phyloP scores from a whole-genome alignment of 2,113 vertebrate genomes.

The Xenopus borealis region DNA sequence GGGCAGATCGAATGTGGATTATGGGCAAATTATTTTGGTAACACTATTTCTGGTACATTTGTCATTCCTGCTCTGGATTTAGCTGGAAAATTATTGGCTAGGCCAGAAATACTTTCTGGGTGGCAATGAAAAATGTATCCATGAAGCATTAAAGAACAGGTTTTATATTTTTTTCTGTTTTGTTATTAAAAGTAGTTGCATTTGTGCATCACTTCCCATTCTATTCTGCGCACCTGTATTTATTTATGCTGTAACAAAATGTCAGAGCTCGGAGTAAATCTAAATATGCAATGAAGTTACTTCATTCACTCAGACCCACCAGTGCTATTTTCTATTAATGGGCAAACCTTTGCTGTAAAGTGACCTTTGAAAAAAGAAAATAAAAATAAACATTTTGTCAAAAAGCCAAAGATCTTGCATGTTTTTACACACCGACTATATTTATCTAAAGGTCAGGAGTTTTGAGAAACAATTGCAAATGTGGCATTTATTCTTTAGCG shows the following conservation, averaged over 20 bases:
- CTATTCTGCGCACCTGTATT: too few relatives aligned
- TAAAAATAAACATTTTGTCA: slow-evolving; percentile 42
- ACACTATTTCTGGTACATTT: too few relatives aligned
- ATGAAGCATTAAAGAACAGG: too few relatives aligned
- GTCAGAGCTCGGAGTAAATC: slow-evolving; percentile 19
- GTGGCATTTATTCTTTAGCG: slow-evolving; percentile 40
- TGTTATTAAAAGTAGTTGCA: too few relatives aligned
- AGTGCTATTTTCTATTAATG: slow-evolving; percentile 36
- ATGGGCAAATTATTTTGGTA: too few relatives aligned
- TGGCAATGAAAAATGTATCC: too few relatives aligned
- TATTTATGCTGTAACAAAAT: slow-evolving; percentile 1
- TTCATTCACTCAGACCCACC: slow-evolving; percentile 14
- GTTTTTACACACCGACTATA: slow-evolving; percentile 38
- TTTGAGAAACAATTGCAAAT: slow-evolving; percentile 41
- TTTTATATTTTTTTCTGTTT: too few relatives aligned
- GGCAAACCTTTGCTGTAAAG: slow-evolving; percentile 9
- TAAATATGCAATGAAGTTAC: slow-evolving; percentile 28
- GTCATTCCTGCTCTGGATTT: too few relatives aligned
- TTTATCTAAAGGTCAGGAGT: slow-evolving; percentile 41
- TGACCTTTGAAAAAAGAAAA: slow-evolving; percentile 38
- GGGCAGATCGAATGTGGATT: too few relatives aligned
- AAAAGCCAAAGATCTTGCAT: slow-evolving; percentile 33
- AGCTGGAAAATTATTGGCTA: too few relatives aligned
- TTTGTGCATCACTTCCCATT: too few relatives aligned
- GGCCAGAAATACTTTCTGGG: too few relatives aligned